Base-by-base conservation (phyloP, 2,888 invertebrate species). In the Papilio elwesi region DNA sequence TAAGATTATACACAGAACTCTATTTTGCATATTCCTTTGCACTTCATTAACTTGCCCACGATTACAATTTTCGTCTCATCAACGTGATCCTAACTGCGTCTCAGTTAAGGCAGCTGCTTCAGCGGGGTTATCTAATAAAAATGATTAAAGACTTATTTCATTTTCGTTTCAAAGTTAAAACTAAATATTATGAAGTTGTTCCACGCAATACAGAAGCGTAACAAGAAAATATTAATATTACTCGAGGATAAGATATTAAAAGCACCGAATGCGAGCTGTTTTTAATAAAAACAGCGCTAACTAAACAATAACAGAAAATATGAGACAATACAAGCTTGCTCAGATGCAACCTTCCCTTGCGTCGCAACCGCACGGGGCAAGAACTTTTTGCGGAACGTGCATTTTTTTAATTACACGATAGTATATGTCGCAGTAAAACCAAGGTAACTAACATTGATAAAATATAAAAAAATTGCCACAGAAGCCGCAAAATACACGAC, bases 251-350 rank as follows among this genome's bases (percentile, higher is more conserved):
- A 67, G 67, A 71, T 71, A 71, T 71, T 71, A 67, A 67, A 71
- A 71, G 47, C 51, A 67, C 59, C 67, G 49, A 71, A 71, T 62
- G 71, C 52, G 26, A 53, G 57, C 59, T 62, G 52, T 62, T 57
- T 59, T 72, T 73, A 73, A 68, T 68, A 68, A 73, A 68, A 73
- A 57, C 64, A 68, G 64, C 68, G 57, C 73, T 53, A 73, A 57
- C 53, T 64, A 68, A 73, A 73, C 64, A 73, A 73, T 68, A 73
- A 73, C 64, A 64, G 73, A 73, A 73, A 73, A 73, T 63, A 67
- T 66, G 67, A 72, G 62, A 72, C 71, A 68, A 68, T 71, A 57
- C 53, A 53, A 64, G 64, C 48, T 51, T 15, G 65, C 70, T 65
- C 57, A 38, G 57, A 55, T 71, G 57, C 70, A 62, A 53, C 52